phyloP scores from a whole-genome alignment of 2,888 invertebrate species.

The Onthophagus sagittarius region DNA sequence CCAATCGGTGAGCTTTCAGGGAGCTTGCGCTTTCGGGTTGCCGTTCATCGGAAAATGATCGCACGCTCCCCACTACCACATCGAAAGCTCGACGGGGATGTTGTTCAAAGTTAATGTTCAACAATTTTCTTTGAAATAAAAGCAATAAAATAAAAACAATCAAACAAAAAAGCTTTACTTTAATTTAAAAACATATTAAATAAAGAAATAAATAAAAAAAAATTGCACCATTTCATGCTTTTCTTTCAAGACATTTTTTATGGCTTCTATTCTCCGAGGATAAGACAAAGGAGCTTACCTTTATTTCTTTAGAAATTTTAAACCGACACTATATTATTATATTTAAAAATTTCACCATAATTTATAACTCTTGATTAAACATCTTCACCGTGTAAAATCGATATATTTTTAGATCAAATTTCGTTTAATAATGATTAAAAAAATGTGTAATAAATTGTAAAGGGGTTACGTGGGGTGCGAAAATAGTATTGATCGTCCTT shows the following conservation, averaged over 20 bases:
- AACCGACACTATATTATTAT: not conserved
- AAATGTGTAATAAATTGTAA: not conserved
- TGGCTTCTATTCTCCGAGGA: not conserved
- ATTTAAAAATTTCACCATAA: not conserved
- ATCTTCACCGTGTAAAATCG: not conserved
- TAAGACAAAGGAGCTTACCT: not conserved
- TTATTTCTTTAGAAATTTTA: too few species aligned
- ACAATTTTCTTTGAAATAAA: too few species aligned
- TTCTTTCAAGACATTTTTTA: not conserved
- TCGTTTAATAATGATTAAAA: not conserved
- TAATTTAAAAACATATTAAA: too few species aligned
- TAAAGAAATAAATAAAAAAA: too few species aligned
- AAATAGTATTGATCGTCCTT: not conserved
- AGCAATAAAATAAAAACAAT: too few species aligned
- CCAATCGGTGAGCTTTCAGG: not conserved
- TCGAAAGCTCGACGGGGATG: not conserved
- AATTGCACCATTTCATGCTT: too few species aligned
- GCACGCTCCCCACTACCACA: not conserved
- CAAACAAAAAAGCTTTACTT: too few species aligned
- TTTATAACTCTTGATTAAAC: not conserved
- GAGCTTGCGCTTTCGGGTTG: not conserved
- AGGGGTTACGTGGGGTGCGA: not conserved
- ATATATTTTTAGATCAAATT: not conserved
- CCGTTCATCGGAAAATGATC: slow-evolving; percentile 12
- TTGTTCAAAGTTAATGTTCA: not conserved